Conservation (phyloP, 2,888 invertebrate species). For the Chaitophorus viminalis region DNA sequence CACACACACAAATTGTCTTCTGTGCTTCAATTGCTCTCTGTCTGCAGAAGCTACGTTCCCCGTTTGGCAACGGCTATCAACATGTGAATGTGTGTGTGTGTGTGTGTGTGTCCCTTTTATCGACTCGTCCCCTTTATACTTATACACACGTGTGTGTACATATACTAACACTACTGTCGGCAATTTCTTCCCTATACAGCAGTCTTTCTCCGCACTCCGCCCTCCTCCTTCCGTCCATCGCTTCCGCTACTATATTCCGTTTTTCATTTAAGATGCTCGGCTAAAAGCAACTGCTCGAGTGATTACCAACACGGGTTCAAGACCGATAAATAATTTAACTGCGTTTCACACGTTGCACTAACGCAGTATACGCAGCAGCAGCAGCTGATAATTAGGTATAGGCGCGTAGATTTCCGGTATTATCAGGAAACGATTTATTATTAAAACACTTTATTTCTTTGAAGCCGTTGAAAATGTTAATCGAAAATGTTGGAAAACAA, state of each 20-base stretch:
- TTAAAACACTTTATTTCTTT: neutral
- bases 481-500: neutral
- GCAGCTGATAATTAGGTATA: too few relatives aligned
- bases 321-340: neutral
- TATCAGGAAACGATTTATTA: neutral
- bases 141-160: neutral
- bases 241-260: neutral
- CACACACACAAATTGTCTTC: conserved; percentile 21
- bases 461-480: neutral
- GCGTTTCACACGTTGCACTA: neutral
- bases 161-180: neutral
- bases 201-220: too few relatives aligned
- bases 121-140: neutral
- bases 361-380: too few relatives aligned
- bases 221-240: neutral
- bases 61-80: neutral
- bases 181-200: conserved; percentile 9
- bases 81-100: neutral
- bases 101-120: conserved; percentile 2
- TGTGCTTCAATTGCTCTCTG: conserved; percentile 22
- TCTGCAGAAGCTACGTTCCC: conserved; percentile 11
- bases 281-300: neutral
- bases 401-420: neutral
- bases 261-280: neutral
- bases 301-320: neutral